phyloP scores from a whole-genome alignment of 2,888 invertebrate genomes.

The Spialia ferax region DNA sequence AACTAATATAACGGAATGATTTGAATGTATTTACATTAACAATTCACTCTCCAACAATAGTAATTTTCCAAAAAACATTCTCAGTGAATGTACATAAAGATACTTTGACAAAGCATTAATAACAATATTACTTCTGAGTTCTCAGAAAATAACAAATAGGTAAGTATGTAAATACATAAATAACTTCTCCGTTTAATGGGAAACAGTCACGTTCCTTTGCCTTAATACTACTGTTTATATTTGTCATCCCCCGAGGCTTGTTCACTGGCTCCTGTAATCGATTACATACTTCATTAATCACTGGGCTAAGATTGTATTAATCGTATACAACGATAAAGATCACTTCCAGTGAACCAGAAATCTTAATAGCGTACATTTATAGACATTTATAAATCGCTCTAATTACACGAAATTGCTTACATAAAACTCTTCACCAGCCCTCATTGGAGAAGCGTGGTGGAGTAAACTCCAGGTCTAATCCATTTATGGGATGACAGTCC shows the following conservation, averaged over 20 bases:
- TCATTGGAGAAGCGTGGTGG: too few relatives aligned
- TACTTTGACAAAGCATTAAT: not conserved
- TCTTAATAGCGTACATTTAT: not conserved
- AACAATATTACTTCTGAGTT: not conserved
- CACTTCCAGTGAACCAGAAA: constrained; percentile 3
- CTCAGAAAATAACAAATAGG: not conserved
- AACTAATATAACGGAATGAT: too few relatives aligned
- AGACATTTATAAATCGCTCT: too few relatives aligned
- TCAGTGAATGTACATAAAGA: too few relatives aligned
- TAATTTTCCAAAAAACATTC: too few relatives aligned
- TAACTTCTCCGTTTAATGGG: constrained; percentile 13
- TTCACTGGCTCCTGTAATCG: constrained; percentile 36
- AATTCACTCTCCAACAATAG: too few relatives aligned
- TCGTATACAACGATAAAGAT: constrained; percentile 1
- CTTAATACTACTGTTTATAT: constrained; percentile 18
- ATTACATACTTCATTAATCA: constrained; percentile 29
- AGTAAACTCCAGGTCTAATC: too few relatives aligned
- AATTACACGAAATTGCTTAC: too few relatives aligned
- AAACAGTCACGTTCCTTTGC: constrained; percentile 9
- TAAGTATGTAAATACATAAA: not conserved
- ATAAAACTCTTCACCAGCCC: too few relatives aligned
- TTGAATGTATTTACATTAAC: too few relatives aligned
- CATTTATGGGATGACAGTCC: too few relatives aligned
- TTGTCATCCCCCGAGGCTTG: constrained; percentile 26
- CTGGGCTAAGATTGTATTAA: constrained; percentile 22